Conservation (phyloP, 2,888 invertebrate species). For the Cosmorhoe ocellata region DNA sequence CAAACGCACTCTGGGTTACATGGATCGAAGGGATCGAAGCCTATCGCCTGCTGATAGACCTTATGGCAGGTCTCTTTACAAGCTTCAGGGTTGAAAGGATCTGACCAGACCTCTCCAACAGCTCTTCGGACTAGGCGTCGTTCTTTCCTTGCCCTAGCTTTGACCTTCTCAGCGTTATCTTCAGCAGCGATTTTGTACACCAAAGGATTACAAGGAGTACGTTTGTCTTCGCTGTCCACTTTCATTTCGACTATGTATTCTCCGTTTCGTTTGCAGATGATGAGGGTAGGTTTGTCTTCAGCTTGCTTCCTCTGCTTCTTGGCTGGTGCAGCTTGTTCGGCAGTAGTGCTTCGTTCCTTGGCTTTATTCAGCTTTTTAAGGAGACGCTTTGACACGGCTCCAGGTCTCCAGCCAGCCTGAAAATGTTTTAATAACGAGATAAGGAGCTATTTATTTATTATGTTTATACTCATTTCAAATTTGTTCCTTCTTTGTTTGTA, state of each 20-base stretch:
- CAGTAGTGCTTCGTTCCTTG: conserved; percentile 39
- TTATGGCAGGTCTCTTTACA: conserved; percentile 57
- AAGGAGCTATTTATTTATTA: background rate
- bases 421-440: conserved; percentile 10
- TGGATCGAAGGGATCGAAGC: conserved; percentile 43
- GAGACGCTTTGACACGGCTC: conserved; percentile 65
- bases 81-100: conserved; percentile 54
- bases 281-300: conserved; percentile 59
- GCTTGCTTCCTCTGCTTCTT: conserved; percentile 53
- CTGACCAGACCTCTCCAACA: conserved; percentile 48
- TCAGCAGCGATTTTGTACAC: conserved; percentile 58
- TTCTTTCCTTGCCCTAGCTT: conserved; percentile 43
- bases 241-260: conserved; percentile 66
- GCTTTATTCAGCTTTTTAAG: conserved; percentile 57
- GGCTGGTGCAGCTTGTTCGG: conserved; percentile 35
- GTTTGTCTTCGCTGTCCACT: conserved; percentile 39
- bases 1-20: conserved; percentile 43
- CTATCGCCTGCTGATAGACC: conserved; percentile 56
- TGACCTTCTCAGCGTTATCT: conserved; percentile 51
- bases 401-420: conserved; percentile 71
- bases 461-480: too few species aligned
- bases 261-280: conserved; percentile 59
- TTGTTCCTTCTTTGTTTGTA: background rate
- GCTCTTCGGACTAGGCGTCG: conserved; percentile 46
- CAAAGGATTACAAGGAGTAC: conserved; percentile 49